Base-by-base conservation (phyloP, 2,113 vertebrate genomes). In the Notothenia rossii region DNA sequence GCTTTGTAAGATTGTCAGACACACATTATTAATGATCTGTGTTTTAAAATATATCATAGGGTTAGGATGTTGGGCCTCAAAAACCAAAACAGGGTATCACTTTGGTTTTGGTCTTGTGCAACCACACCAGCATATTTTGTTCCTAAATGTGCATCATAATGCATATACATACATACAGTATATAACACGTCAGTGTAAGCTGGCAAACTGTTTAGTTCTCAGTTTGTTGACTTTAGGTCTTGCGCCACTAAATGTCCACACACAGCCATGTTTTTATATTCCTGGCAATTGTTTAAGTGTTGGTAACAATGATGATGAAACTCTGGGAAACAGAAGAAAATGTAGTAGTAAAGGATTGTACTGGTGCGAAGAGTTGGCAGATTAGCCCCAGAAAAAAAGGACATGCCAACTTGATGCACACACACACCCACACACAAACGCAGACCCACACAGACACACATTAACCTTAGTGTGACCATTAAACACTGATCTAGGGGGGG, bases 291-390 rank as follows among this genome's bases (percentile, higher is more conserved):
- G 77, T 62, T 84, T 50, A 70, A 86, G 80, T 7, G 5, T 79
- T 75, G 15, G 71, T 65, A 88, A 86, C 82, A 74, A 62, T 58
- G 71, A 77, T 90, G 89, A 92, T 90, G 90, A 89, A 93, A 90
- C 82, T 75, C 59, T 17, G 22, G 66, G 82, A 90, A 90, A 90
- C 82, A 46, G 64, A 68, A 75, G 82, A 65, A 54, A 63, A 51
- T 54, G 54, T 58, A 60, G 58, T 18, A 45, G 53, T 76, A 70
- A 64, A 77, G 71, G 65, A 78, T 63, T 66, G 29, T 20, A 77
- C 72, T 82, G 72, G 75, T 80, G 82, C 15, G n/a, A 71, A 80
- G 55, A 50, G 49, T 33, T 84, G 84, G 82, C 85, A 79, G 71
- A 87, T 77, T 73, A 84, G 59, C 74, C 71, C 76, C 15, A 14